Evolutionary conservation across 2,113 vertebrate species (phyloP), one percentile per base, ranked within the genome.

Genomic region (Anarhynchus alexandrinus): DNA sequence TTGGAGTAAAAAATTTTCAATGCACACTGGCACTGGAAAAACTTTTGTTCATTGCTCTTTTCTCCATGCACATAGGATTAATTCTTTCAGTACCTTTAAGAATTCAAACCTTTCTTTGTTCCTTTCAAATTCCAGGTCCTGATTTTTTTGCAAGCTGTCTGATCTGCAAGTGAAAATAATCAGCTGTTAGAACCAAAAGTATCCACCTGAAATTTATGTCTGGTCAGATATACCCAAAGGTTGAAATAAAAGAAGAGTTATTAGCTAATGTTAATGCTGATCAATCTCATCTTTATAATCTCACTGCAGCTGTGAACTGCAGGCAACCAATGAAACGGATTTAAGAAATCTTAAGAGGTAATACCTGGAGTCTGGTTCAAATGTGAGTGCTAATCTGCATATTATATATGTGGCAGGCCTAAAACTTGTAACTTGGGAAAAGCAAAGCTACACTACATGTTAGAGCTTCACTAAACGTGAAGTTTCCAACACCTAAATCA

Each of bases 71-170:
- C 90, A 43, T 8, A 76, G 29, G 15, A 87, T 26, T 67, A 83
- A 73, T 42, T 85, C 27, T 55, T 59, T 51, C 7, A 1, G 34
- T 97, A 99, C 99, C 99, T 99, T 99, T 92, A 99, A 98, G 97
- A 99, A 99, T 91, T 99, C 99, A 98, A 99, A 99, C 95, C 99
- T 98, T 96, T 99, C 99, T 97, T 90, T 98, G 97, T 99, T 99
- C 86, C 99, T 99, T 96, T 99, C 99, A 98, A 99, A 99, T 97
- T 99, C 99, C 94, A 99, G 93, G 79, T 99, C 99, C 94, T 99
- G 99, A 97, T 99, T 99, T 97, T 99, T 99, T 97, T 99, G 99
- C 87, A 99, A 98, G 97, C 99, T 99, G 78, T 99, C 99, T 93
- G 98, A 90, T 92, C 99, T 99, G 83, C 43, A 96, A 95, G 54